Conservation (phyloP, 53 echinoderm and acorn worm species). For the Hippasteria phrygiana region DNA sequence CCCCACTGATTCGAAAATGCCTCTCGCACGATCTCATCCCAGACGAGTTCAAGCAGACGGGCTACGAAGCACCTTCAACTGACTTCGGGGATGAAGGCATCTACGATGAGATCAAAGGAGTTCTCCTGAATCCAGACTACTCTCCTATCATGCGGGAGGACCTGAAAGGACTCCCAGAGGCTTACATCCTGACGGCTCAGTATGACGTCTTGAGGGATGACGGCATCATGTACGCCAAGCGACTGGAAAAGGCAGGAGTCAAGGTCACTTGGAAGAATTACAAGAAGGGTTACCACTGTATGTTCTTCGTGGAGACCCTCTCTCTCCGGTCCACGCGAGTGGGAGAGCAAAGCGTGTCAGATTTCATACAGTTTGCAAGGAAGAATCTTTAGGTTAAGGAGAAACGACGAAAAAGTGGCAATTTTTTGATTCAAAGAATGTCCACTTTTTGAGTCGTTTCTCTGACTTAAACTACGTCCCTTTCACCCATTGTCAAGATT, state of each 20-base stretch:
- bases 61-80: conserved; percentile 65
- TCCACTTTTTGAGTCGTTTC: too few relatives aligned
- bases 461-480: too few relatives aligned
- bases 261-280: conserved; percentile 67
- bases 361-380: conserved; percentile 28
- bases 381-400: neutral
- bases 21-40: conserved; percentile 84
- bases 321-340: neutral
- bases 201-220: conserved; percentile 90
- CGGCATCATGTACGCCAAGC: conserved; percentile 87
- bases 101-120: conserved; percentile 61
- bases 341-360: neutral
- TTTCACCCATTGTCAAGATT: too few relatives aligned
- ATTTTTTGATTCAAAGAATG: too few relatives aligned
- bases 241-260: conserved; percentile 83
- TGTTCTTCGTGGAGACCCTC: neutral
- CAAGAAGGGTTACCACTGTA: conserved; percentile 59
- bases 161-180: conserved; percentile 66
- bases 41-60: conserved; percentile 42
- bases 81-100: conserved; percentile 68
- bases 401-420: too few relatives aligned
- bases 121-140: conserved; percentile 68
- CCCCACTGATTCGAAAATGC: conserved; percentile 55
- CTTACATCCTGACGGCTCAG: conserved; percentile 82
- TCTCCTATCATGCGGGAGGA: conserved; percentile 81